Evolutionary conservation across 2,113 vertebrate species (phyloP).

Genomic region (Brachyhypopomus gauderio): DNA sequence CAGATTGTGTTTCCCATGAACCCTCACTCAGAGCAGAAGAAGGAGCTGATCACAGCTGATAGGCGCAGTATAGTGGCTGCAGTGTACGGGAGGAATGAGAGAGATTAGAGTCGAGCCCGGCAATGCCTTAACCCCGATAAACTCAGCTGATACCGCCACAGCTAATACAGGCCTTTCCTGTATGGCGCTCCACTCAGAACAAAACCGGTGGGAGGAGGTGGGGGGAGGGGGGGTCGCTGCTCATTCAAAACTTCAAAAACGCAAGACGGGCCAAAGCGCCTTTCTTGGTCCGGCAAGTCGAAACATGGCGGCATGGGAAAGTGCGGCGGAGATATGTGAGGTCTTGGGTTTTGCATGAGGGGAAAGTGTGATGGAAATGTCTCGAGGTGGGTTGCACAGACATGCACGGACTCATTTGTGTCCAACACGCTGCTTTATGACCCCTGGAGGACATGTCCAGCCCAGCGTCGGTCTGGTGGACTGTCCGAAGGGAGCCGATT

Average conservation of each 20-base stretch:
- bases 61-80: conserved; percentile 63
- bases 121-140: conserved; percentile 67
- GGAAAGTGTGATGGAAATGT: conserved; percentile 19
- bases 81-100: conserved; percentile 60
- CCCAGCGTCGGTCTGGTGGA: not conserved
- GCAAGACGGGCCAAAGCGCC: conserved; percentile 59
- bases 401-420: conserved; percentile 33
- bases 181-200: conserved; percentile 58
- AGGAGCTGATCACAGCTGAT: conserved; percentile 63
- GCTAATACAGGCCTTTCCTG: conserved; percentile 61
- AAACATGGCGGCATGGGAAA: conserved; percentile 52
- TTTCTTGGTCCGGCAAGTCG: conserved; percentile 50
- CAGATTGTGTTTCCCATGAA: conserved; percentile 66
- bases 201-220: conserved; percentile 21
- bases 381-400: conserved; percentile 30
- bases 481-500: not conserved
- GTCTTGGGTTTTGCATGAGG: conserved; percentile 21
- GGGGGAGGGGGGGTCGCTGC: not conserved
- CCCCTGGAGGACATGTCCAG: conserved; percentile 19
- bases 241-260: conserved; percentile 31
- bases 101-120: conserved; percentile 61
- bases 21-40: conserved; percentile 58
- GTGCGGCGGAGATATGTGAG: conserved; percentile 39
- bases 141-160: conserved; percentile 61
- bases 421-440: conserved; percentile 19